Percentiles rank a stretch among this genome's conserved stretches.
Conservation (phyloP, 2,888 invertebrate species). For the Aphodius sticticus region DNA sequence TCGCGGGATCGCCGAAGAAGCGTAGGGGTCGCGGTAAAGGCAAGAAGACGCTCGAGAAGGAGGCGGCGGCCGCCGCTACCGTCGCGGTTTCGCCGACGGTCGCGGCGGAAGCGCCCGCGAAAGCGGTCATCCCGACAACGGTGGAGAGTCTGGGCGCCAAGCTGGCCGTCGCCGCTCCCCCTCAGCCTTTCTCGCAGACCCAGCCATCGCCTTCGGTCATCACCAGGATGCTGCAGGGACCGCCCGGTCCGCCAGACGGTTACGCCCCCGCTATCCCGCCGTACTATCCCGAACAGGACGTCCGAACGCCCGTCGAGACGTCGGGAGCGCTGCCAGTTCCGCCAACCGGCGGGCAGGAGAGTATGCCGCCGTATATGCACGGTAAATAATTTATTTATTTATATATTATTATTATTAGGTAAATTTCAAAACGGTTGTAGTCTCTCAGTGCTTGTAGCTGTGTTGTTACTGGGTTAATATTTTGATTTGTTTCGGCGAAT, state of each 20-base stretch:
- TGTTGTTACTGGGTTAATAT: too few species aligned
- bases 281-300: slow-evolving; percentile 30
- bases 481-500: too few species aligned
- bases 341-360: slow-evolving; percentile 6
- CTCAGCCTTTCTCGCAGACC: slow-evolving; percentile 63
- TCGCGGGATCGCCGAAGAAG: slow-evolving; percentile 45
- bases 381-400: slow-evolving; percentile 25
- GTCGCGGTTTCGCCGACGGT: slow-evolving; percentile 59
- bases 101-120: slow-evolving; percentile 37
- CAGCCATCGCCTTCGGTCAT: slow-evolving; percentile 67
- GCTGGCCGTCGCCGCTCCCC: slow-evolving; percentile 60
- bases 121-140: slow-evolving; percentile 35
- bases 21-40: slow-evolving; percentile 61
- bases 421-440: too few species aligned
- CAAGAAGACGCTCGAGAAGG: slow-evolving; percentile 60
- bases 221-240: slow-evolving; percentile 67
- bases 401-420: neutral
- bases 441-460: too few species aligned
- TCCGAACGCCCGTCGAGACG: neutral
- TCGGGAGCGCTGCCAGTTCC: slow-evolving; percentile 16
- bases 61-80: slow-evolving; percentile 63
- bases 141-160: slow-evolving; percentile 47
- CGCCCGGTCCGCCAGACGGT: slow-evolving; percentile 50
- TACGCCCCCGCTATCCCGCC: slow-evolving; percentile 30
- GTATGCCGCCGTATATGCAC: slow-evolving; percentile 30